phyloP scores from a whole-genome alignment of 1,140 invertebrate species.

The Drosophila pseudoananassae region DNA sequence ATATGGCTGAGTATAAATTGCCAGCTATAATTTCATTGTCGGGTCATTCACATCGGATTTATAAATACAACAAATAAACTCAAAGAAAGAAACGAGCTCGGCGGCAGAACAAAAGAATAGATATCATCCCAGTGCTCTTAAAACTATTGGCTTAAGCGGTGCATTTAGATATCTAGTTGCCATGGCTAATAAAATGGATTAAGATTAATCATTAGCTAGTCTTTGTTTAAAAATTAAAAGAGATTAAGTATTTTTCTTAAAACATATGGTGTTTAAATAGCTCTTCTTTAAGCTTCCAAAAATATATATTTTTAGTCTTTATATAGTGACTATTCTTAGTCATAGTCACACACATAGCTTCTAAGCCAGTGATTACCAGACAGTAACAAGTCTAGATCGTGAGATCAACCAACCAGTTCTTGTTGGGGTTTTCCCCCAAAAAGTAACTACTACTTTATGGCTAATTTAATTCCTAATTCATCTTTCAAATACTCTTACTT shows the following conservation, averaged over 20 bases:
- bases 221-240: too few relatives aligned
- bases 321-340: not conserved
- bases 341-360: not conserved
- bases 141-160: not conserved
- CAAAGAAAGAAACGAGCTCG: slow-evolving; percentile 7
- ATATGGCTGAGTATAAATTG: slow-evolving; percentile 16
- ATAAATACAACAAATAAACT: slow-evolving; percentile 9
- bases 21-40: slow-evolving; percentile 46
- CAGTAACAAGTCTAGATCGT: not conserved
- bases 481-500: slow-evolving; percentile 1
- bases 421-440: not conserved
- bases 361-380: not conserved
- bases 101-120: slow-evolving; percentile 28
- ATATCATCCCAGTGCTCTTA: not conserved
- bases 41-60: slow-evolving; percentile 44
- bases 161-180: not conserved
- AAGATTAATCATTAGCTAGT: not conserved
- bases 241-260: too few relatives aligned
- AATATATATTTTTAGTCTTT: too few relatives aligned
- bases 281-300: too few relatives aligned
- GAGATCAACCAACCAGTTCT: not conserved
- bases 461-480: not conserved
- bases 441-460: not conserved
- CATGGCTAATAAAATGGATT: not conserved
- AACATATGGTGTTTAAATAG: too few relatives aligned